These are phyloP conservation scores for Ostrea denselamellosa DNA, from an alignment of 1,140 invertebrate genomes.

Conservation along the genomic window DNA sequence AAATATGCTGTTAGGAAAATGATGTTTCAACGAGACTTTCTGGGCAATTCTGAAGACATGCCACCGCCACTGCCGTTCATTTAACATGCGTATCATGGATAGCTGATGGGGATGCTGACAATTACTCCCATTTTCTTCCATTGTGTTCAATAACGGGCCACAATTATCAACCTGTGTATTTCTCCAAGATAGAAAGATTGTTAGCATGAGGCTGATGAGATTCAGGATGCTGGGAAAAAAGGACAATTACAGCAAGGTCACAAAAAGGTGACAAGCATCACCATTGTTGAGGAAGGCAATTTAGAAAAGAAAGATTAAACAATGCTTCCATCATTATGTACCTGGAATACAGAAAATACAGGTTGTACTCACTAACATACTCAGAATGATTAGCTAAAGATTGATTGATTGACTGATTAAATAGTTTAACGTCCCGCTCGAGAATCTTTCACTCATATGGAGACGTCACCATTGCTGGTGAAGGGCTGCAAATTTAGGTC, in stretches of 20 bases:
- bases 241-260: not conserved
- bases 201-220: not conserved
- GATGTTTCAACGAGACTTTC: conserved; percentile 12
- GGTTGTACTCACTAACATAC: too few species aligned
- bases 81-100: not conserved
- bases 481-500: too few species aligned
- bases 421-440: too few species aligned
- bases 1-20: conserved; percentile 10
- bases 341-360: too few species aligned
- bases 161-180: not conserved
- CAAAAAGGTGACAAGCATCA: not conserved
- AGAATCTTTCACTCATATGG: too few species aligned
- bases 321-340: too few species aligned
- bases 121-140: conserved; percentile 16
- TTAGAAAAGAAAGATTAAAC: too few species aligned
- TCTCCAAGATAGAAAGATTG: not conserved
- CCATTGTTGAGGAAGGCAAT: not conserved
- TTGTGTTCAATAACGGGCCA: not conserved
- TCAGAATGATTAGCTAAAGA: too few species aligned
- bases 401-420: too few species aligned
- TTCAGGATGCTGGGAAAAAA: not conserved
- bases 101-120: not conserved
- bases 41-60: not conserved
- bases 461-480: too few species aligned
- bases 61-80: not conserved